A percentile compares a stretch with the other conserved stretches of the same genome.
phyloP scores from a whole-genome alignment of 2,797 vertebrate species.

The Rhabdomys pumilio region DNA sequence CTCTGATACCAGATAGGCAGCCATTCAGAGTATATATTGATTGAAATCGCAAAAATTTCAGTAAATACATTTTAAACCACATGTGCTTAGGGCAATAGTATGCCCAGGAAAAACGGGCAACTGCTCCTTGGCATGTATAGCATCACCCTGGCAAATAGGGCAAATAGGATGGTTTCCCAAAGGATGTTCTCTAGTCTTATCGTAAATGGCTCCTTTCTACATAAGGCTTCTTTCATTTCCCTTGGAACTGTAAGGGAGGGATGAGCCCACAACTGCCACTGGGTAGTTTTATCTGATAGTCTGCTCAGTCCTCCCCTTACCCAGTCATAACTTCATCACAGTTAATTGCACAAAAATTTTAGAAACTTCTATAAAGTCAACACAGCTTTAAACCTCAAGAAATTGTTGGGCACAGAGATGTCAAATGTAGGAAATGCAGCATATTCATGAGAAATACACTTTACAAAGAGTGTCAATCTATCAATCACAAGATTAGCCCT shows the following conservation, averaged over 20 bases:
- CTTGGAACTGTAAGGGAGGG: background rate
- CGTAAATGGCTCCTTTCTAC: conserved; percentile 7
- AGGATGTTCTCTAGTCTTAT: background rate
- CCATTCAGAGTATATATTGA: conserved; percentile 71
- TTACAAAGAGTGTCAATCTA: conserved; percentile 81
- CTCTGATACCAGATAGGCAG: conserved; percentile 39
- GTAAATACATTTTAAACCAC: conserved; percentile 78
- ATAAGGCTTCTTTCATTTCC: background rate
- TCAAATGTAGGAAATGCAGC: conserved; percentile 74
- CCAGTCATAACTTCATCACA: conserved; percentile 27
- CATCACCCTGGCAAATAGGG: conserved; percentile 54
- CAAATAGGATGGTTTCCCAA: conserved; percentile 26
- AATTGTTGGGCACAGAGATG: conserved; percentile 54
- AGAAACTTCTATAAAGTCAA: conserved; percentile 28
- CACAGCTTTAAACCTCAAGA: conserved; percentile 68
- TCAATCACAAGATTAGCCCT: conserved; percentile 71
- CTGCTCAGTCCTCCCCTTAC: background rate
- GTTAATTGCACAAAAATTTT: conserved; percentile 28
- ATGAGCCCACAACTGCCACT: background rate
- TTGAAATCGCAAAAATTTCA: conserved; percentile 84
- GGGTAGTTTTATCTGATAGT: conserved; percentile 21
- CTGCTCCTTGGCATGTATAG: conserved; percentile 18
- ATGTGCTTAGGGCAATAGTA: conserved; percentile 24
- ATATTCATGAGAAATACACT: conserved; percentile 77
- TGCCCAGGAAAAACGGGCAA: conserved; percentile 38